Conservation (phyloP, 1,140 invertebrate genomes). For the Nymphalis io region DNA sequence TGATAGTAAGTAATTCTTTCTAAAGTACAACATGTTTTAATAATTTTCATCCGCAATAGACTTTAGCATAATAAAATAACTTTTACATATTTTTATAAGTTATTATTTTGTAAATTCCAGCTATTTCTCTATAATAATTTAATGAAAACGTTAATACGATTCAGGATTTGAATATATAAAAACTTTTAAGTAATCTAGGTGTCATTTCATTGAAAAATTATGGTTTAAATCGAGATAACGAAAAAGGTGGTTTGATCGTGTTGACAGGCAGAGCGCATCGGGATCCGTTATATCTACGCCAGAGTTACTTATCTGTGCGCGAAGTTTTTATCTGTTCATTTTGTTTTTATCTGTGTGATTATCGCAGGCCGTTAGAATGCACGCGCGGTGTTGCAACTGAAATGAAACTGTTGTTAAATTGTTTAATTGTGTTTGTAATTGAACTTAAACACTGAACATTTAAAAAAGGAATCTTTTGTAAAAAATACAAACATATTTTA, state of each 20-base stretch:
- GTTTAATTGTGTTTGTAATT: constrained; percentile 33
- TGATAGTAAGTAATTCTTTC: background rate
- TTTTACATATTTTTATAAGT: too few relatives aligned
- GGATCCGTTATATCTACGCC: constrained; percentile 62
- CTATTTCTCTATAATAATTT: too few relatives aligned
- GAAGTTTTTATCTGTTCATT: constrained; percentile 27
- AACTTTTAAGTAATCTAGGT: too few relatives aligned
- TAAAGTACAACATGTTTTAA: too few relatives aligned
- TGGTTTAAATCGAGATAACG: background rate
- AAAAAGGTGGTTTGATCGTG: background rate
- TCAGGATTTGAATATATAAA: too few relatives aligned
- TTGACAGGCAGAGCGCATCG: constrained; percentile 69
- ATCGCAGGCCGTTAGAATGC: constrained; percentile 69
- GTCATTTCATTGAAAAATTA: background rate
- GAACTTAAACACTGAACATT: background rate
- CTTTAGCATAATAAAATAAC: too few relatives aligned
- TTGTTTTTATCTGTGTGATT: constrained; percentile 50
- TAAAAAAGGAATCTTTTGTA: too few relatives aligned
- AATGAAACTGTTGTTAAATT: constrained; percentile 30
- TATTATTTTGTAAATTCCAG: too few relatives aligned
- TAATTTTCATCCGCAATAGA: too few relatives aligned
- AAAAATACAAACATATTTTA: too few relatives aligned
- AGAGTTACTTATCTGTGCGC: constrained; percentile 57
- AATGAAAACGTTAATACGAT: too few relatives aligned
- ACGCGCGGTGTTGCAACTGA: constrained; percentile 46